Conservation (phyloP, 2,888 invertebrate genomes). For the Thyatira batis region DNA sequence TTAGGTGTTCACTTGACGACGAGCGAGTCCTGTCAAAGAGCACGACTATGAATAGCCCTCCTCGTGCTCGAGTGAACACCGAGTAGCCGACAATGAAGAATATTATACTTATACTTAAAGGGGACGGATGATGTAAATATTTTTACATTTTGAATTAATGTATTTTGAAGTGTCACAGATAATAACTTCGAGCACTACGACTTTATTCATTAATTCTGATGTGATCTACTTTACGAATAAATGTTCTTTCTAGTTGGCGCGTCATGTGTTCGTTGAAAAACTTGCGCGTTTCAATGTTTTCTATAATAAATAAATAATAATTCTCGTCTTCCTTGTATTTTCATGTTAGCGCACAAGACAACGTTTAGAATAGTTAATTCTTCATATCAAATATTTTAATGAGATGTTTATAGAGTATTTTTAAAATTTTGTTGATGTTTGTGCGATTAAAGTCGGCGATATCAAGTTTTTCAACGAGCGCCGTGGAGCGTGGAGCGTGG, state of each 20-base stretch:
- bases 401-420: conserved; percentile 50
- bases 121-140: conserved; percentile 63
- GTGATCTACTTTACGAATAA: conserved; percentile 58
- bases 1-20: conserved; percentile 5
- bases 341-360: conserved; percentile 75
- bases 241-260: conserved; percentile 45
- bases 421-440: conserved; percentile 42
- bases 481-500: too few relatives aligned
- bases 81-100: not conserved
- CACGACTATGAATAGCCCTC: not conserved
- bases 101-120: conserved; percentile 3
- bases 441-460: conserved; percentile 36
- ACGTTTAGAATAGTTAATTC: conserved; percentile 61
- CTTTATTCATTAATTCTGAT: conserved; percentile 64
- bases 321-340: conserved; percentile 74
- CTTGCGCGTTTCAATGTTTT: conserved; percentile 53
- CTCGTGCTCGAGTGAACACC: not conserved
- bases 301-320: conserved; percentile 46
- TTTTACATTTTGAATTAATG: conserved; percentile 71
- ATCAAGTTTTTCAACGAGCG: conserved; percentile 69
- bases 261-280: conserved; percentile 64
- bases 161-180: conserved; percentile 70
- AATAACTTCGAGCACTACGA: conserved; percentile 65
- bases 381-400: conserved; percentile 74
- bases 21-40: not conserved